Evolutionary conservation across 2,888 invertebrate genomes (phyloP).

Genomic region (Thecocarcelia acutangulata): DNA sequence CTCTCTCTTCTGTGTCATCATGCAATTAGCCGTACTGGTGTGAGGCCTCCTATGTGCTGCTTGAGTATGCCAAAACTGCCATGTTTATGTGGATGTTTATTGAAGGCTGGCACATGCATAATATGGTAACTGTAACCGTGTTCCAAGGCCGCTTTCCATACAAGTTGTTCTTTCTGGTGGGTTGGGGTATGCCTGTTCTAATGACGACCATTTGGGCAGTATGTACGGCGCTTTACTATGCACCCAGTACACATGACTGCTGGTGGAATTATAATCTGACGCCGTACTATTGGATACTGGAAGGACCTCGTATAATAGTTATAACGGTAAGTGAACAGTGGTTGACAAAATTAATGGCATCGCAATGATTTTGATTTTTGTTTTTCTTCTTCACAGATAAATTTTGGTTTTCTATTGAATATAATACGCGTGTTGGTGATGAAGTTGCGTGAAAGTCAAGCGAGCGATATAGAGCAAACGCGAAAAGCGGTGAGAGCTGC

Average conservation of each 20-base stretch:
- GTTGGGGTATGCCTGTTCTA: constrained; percentile 88
- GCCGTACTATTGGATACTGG: constrained; percentile 92
- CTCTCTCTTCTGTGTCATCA: constrained; percentile 3
- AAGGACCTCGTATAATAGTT: constrained; percentile 91
- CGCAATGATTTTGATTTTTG: background rate
- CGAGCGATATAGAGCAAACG: constrained; percentile 88
- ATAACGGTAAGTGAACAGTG: constrained; percentile 85
- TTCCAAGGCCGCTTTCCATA: constrained; percentile 85
- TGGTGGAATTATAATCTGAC: constrained; percentile 94
- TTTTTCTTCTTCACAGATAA: constrained; percentile 83
- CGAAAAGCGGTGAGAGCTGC: constrained; percentile 92
- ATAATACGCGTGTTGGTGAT: constrained; percentile 90
- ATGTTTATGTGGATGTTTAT: constrained; percentile 99
- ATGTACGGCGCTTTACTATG: constrained; percentile 83
- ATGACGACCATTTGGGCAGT: constrained; percentile 87
- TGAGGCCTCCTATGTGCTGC: constrained; percentile 88
- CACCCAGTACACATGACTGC: constrained; percentile 80
- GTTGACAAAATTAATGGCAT: too few species aligned
- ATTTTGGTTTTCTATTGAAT: constrained; percentile 89
- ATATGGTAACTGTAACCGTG: constrained; percentile 89
- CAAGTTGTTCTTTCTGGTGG: constrained; percentile 85
- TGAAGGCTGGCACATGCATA: constrained; percentile 94
- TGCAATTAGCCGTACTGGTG: constrained; percentile 88
- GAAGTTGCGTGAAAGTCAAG: constrained; percentile 87
- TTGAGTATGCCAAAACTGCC: constrained; percentile 94